These are phyloP conservation scores for Anableps anableps DNA, from an alignment of 2,797 vertebrate genomes.

Conservation along the genomic window DNA sequence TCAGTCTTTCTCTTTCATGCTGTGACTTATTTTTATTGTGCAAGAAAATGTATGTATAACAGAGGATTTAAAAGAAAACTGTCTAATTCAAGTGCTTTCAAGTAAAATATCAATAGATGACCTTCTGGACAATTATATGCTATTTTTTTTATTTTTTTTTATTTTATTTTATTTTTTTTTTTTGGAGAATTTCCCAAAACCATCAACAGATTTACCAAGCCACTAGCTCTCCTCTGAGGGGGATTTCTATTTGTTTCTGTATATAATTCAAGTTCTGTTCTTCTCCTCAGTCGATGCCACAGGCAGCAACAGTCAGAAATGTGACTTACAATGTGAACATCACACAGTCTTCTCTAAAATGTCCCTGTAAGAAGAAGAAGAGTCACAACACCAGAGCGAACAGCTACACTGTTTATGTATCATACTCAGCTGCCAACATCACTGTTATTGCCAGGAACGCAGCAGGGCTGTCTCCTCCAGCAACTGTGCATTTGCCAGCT, in stretches of 20 bases:
- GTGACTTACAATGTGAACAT: conserved; percentile 48
- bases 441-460: conserved; percentile 57
- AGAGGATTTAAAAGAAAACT: background rate
- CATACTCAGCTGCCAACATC: conserved; percentile 63
- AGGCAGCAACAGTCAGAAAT: conserved; percentile 24
- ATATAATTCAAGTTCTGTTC: conserved; percentile 13
- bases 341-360: conserved; percentile 33
- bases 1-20: background rate
- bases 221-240: background rate
- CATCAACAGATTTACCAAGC: background rate
- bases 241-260: background rate
- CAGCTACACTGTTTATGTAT: conserved; percentile 35
- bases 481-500: conserved; percentile 36
- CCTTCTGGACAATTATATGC: background rate
- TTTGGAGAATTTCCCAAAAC: background rate
- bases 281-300: conserved; percentile 45
- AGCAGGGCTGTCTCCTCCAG: conserved; percentile 57
- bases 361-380: conserved; percentile 41
- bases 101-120: no score
- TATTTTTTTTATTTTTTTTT: no score
- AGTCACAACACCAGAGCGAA: accelerated
- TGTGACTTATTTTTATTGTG: background rate
- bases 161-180: no score
- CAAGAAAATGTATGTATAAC: no score
- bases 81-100: background rate